phyloP scores from a whole-genome alignment of 2,888 invertebrate genomes.

The Mesoligia furuncula region DNA sequence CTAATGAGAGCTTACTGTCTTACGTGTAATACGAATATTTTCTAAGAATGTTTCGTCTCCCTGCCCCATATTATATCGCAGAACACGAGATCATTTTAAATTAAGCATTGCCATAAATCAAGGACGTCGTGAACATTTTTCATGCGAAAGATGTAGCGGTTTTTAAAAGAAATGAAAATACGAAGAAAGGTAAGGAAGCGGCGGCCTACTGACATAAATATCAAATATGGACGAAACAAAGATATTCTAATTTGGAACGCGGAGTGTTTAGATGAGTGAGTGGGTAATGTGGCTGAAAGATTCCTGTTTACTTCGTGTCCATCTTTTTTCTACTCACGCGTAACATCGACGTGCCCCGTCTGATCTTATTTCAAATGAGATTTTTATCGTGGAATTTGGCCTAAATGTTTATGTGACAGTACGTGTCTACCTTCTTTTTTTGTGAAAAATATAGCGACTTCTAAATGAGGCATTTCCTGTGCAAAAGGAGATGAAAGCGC shows the following conservation, averaged over 20 bases:
- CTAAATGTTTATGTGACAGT: constrained; percentile 51
- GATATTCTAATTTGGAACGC: constrained; percentile 71
- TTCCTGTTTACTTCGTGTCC: constrained; percentile 45
- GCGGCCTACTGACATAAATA: constrained; percentile 72
- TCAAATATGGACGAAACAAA: constrained; percentile 74
- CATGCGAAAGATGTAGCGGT: constrained; percentile 63
- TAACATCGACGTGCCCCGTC: constrained; percentile 27
- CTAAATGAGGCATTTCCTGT: constrained; percentile 81
- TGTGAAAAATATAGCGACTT: constrained; percentile 67
- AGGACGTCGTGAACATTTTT: constrained; percentile 76
- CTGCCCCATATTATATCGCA: constrained; percentile 61
- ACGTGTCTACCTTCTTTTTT: constrained; percentile 43
- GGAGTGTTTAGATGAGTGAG: constrained; percentile 54
- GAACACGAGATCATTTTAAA: constrained; percentile 63
- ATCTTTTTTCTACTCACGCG: constrained; percentile 22
- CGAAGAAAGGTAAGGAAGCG: constrained; percentile 62
- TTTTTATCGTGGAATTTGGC: constrained; percentile 37
- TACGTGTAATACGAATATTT: constrained; percentile 70
- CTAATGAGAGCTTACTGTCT: constrained; percentile 83
- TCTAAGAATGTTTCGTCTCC: constrained; percentile 64
- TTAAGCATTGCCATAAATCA: constrained; percentile 75
- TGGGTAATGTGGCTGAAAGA: constrained; percentile 26
- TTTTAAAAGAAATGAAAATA: constrained; percentile 64
- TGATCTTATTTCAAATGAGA: constrained; percentile 43
- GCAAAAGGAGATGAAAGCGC: constrained; percentile 78